These are phyloP conservation scores for Sphaeramia orbicularis DNA, from an alignment of 2,797 vertebrate genomes.

Conservation along the genomic window DNA sequence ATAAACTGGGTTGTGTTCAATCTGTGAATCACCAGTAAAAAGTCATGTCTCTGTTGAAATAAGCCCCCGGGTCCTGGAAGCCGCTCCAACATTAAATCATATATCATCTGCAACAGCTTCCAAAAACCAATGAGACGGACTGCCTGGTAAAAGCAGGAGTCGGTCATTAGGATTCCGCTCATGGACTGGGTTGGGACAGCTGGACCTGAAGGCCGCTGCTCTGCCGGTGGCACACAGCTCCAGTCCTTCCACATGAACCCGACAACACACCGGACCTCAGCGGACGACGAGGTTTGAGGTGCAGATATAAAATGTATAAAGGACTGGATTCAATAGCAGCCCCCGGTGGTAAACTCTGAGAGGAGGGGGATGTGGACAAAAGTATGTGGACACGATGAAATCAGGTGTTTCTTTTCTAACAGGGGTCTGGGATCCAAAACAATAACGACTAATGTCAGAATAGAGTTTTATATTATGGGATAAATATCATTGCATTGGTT, in stretches of 20 bases:
- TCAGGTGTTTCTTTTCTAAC: no score
- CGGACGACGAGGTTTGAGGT: slow-evolving; percentile 23
- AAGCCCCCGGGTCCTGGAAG: slow-evolving; percentile 8
- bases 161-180: slow-evolving; percentile 47
- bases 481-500: no score
- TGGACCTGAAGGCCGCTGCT: slow-evolving; percentile 21
- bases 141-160: slow-evolving; percentile 29
- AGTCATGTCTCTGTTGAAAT: slow-evolving; percentile 37
- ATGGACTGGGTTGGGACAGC: slow-evolving; percentile 29
- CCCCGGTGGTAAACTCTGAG: slow-evolving; percentile 43
- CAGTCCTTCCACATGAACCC: slow-evolving; percentile 21
- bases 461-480: no score
- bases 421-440: no score
- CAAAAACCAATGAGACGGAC: slow-evolving; percentile 33
- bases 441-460: no score
- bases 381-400: no score
- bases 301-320: slow-evolving; percentile 44
- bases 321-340: slow-evolving; percentile 37
- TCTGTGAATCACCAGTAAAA: slow-evolving; percentile 12
- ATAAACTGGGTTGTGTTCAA: slow-evolving; percentile 9
- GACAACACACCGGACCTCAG: slow-evolving; percentile 5
- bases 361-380: no score
- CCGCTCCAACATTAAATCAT: slow-evolving; percentile 32
- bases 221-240: slow-evolving; percentile 23
- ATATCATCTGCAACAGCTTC: slow-evolving; percentile 31